Evolutionary conservation across 2,888 invertebrate genomes (phyloP), one percentile per base, ranked within the genome.

Genomic region (Dicycla oo): DNA sequence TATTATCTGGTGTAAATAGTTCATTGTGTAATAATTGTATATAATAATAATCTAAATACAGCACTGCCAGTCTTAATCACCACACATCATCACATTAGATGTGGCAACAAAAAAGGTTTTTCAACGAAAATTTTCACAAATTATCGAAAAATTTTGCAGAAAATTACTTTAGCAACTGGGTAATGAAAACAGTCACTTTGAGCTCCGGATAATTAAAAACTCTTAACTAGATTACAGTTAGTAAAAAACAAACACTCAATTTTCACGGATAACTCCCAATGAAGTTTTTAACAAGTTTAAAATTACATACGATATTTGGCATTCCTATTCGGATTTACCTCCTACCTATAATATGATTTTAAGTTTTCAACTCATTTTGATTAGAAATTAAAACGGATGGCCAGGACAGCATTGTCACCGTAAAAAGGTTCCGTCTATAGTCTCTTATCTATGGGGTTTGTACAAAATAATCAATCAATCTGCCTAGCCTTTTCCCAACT

Each of bases 161-260:
- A 61, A 61, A 20, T 49, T 26, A 60, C 6, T 58, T 60, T 23
- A n/a, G 23, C 13, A 43, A 8, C 34, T 57, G 15, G 20, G 49
- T 49, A 64, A 23, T 7, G 23, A 26, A 69, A 13, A 43, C 71
- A 34, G 40, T 53, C 34, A 40, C 74, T 61, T 20, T 43, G 43
- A 23, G 3, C 10, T 15, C 76, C 26, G 76, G 67, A 57, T 51
- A 51, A 26, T 76, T 76, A 45, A 76, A 66, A 71, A 66, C 71
- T 71, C 13, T 23, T n/a, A 51, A 34, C 40, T 65, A 34, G 51
- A 62, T 15, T 26, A 40, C 38, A 40, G 26, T 30, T 23, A 15
- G 10, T 49, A 8, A 53, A 71, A 65, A 71, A 66, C 26, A 65
- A 76, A 51, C 66, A 51, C 18, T 5, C 43, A 38, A 45, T 26